phyloP scores from a whole-genome alignment of 30 jellyfish, hydroid and myxozoan species.

The Chrysaora quinquecirrha region DNA sequence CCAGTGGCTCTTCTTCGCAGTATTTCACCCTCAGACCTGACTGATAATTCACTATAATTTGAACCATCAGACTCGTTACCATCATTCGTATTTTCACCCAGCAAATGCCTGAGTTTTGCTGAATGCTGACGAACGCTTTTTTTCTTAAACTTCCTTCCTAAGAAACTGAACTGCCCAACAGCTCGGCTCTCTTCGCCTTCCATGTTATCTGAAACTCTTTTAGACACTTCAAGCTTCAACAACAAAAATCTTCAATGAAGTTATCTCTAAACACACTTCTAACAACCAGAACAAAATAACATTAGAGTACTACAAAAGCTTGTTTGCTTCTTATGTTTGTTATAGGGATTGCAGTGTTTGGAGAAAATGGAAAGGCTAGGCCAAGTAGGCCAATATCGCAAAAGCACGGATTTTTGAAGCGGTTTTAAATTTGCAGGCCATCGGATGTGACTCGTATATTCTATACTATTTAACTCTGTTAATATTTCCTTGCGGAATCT shows the following conservation, averaged over 20 bases:
- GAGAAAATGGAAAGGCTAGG: neutral
- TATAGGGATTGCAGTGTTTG: neutral
- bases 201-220: conserved; percentile 19
- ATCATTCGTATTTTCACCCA: conserved; percentile 39
- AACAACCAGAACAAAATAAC: neutral
- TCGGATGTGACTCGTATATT: no score
- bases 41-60: conserved; percentile 15
- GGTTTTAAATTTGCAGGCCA: no score
- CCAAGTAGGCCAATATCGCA: no score
- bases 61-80: conserved; percentile 59
- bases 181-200: conserved; percentile 19
- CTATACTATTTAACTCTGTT: no score
- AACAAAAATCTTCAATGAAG: conserved; percentile 7
- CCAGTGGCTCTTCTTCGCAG: neutral
- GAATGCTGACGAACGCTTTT: conserved; percentile 15
- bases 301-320: neutral
- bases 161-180: conserved; percentile 50
- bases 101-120: conserved; percentile 37
- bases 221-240: no score
- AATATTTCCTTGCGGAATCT: no score
- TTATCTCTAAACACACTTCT: conserved; percentile 4
- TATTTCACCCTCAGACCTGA: neutral
- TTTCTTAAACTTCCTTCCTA: conserved; percentile 28
- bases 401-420: no score
- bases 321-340: neutral